A percentile compares a stretch with the other conserved stretches of the same genome.
Conservation (phyloP, 2,888 invertebrate species). For the Peribatodes rhomboidaria region DNA sequence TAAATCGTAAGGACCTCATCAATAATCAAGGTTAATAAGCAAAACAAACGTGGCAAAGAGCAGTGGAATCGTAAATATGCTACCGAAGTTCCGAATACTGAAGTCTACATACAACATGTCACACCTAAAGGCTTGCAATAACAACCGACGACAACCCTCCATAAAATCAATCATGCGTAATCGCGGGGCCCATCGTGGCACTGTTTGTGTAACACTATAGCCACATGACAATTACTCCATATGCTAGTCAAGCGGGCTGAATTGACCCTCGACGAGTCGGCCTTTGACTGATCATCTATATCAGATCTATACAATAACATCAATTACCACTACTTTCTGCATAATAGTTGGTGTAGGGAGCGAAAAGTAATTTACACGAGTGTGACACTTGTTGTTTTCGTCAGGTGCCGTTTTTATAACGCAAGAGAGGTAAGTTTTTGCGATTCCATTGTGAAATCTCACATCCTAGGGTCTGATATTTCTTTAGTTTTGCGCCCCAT, state of each 20-base stretch:
- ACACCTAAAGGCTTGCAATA: conserved; percentile 40
- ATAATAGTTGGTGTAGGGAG: background rate
- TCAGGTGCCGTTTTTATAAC: too few relatives aligned
- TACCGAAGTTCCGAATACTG: background rate
- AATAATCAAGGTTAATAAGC: background rate
- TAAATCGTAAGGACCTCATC: too few relatives aligned
- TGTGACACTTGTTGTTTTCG: too few relatives aligned
- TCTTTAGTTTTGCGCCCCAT: too few relatives aligned
- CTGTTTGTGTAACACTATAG: conserved; percentile 41
- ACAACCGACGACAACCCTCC: conserved; percentile 36
- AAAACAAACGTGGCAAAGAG: background rate
- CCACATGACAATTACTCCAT: conserved; percentile 67
- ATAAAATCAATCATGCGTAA: conserved; percentile 58
- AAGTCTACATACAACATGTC: background rate
- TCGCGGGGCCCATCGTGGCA: conserved; percentile 52
- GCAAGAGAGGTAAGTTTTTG: too few relatives aligned
- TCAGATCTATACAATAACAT: conserved; percentile 28
- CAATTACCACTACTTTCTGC: conserved; percentile 26
- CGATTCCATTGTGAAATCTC: too few relatives aligned
- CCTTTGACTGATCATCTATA: conserved; percentile 16
- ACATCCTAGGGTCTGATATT: too few relatives aligned
- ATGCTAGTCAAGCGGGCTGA: conserved; percentile 55
- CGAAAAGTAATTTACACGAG: background rate
- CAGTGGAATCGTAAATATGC: background rate
- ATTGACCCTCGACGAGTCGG: conserved; percentile 29